Percentiles rank a stretch among this genome's conserved stretches.
These are phyloP conservation scores for Setipinna tenuifilis DNA, from an alignment of 2,797 vertebrate genomes.

Conservation along the genomic window DNA sequence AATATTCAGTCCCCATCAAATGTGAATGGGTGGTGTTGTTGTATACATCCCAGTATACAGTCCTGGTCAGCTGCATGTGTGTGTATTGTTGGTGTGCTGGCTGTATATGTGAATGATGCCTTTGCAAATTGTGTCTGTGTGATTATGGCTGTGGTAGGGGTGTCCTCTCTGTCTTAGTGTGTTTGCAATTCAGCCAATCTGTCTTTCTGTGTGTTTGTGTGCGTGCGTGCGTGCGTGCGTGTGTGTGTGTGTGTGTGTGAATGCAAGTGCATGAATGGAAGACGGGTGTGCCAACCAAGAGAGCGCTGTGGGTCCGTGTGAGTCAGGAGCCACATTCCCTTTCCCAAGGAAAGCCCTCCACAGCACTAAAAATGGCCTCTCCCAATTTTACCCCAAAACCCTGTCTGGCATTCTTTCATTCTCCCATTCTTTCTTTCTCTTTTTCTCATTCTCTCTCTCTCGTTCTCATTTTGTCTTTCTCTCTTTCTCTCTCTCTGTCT, in stretches of 20 bases:
- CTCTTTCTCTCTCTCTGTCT: not conserved
- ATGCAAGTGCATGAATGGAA: constrained; percentile 20
- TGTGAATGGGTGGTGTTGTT: no score
- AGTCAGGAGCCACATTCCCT: constrained; percentile 59
- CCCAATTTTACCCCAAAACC: constrained; percentile 51
- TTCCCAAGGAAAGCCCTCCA: constrained; percentile 72
- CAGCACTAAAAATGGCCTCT: constrained; percentile 61
- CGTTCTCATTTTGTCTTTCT: not conserved
- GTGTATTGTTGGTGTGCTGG: no score
- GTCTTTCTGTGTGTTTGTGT: not conserved
- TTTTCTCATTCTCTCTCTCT: not conserved
- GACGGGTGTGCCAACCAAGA: not conserved
- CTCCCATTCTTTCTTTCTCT: not conserved
- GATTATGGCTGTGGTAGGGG: not conserved
- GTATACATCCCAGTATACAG: no score
- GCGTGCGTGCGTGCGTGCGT: not conserved
- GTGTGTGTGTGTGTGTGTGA: constrained; percentile 9
- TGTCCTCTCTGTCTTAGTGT: not conserved
- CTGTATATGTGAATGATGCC: no score
- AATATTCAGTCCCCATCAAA: no score
- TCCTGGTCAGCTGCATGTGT: no score
- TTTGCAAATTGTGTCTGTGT: constrained; percentile 40
- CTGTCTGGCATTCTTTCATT: not conserved
- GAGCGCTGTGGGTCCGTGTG: constrained; percentile 45
- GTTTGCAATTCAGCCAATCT: no score